phyloP scores from a whole-genome alignment of 2,113 vertebrate genomes.

The Peromyscus leucopus region DNA sequence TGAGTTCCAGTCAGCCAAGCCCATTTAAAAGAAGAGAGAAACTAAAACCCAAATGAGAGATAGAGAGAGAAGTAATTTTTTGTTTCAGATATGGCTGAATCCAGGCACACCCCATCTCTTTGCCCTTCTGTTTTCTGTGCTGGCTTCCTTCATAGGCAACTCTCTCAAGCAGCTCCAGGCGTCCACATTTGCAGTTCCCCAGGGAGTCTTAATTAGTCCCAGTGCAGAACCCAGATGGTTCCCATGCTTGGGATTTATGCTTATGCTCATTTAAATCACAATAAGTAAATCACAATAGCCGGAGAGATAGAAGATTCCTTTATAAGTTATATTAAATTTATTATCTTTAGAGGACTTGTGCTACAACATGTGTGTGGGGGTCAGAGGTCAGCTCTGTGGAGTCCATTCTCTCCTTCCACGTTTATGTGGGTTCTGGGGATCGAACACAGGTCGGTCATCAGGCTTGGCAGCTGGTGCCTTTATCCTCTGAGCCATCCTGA shows the following conservation, averaged over 20 bases:
- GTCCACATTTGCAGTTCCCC: not conserved
- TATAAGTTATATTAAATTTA: not conserved
- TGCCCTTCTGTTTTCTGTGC: not conserved
- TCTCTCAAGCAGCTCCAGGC: not conserved
- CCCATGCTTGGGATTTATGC: not conserved
- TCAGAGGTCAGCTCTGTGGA: not conserved
- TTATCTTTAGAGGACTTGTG: not conserved
- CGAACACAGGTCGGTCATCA: not conserved
- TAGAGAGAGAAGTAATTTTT: not conserved
- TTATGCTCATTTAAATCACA: not conserved
- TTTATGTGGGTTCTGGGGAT: not conserved
- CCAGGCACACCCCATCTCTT: not conserved
- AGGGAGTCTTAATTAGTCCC: not conserved
- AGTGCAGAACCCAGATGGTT: constrained; percentile 6
- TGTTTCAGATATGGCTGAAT: not conserved
- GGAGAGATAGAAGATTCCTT: not conserved
- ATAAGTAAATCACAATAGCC: not conserved
- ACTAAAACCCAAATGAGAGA: not conserved
- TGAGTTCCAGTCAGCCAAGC: too few relatives aligned
- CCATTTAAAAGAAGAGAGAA: too few relatives aligned
- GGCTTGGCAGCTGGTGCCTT: not conserved
- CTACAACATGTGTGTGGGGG: not conserved
- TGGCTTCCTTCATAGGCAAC: not conserved
- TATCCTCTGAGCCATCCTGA: not conserved
- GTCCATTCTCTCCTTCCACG: not conserved